Evolutionary conservation across 1,140 invertebrate species (phyloP), one percentile per base, ranked within the genome.

Genomic region (Ceratitis capitata): DNA sequence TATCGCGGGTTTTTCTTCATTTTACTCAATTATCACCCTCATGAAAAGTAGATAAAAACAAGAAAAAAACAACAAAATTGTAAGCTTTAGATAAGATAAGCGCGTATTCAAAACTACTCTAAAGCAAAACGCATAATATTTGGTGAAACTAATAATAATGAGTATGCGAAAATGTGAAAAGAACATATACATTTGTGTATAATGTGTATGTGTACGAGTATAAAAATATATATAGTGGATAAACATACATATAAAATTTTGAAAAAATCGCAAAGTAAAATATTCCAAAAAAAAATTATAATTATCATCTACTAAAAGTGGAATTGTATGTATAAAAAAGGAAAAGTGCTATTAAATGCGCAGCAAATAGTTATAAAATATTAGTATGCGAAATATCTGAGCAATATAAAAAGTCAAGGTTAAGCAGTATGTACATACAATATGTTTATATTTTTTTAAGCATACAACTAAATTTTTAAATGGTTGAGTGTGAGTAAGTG

Each of bases 401-500:
- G 69, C 39, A 78, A 78, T 47, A 78, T 47, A 78, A 78, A 78
- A 42, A 45, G n/a, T 42, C 61, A 78, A 78, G 39, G 35, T 78
- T 45, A n/a, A 7, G 39, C 29, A 64, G 14, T 64, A 32, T 26
- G 10, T 23, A 19, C 7, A 14, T 56, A 56, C 51, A 53, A n/a
- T n/a, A n/a, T n/a, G n/a, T n/a, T n/a, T n/a, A n/a, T n/a, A n/a
- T n/a, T n/a, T n/a, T n/a, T n/a, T n/a, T 53, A n/a, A 19, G 14
- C n/a, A 16, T 16, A 53, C 14, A 53, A 16, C 5, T 47, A 6
- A 12, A 47, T 47, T 6, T 53, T 53, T 53, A n/a, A 19, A 53
- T n/a, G 51, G 16, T n/a, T 53, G 16, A 53, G 7, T 19, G 16
- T 53, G 51, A 53, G 51, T n/a, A n/a, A n/a, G n/a, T n/a, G n/a